These are phyloP conservation scores for Lethocerus indicus DNA, from an alignment of 1,140 invertebrate genomes.

Conservation along the genomic window DNA sequence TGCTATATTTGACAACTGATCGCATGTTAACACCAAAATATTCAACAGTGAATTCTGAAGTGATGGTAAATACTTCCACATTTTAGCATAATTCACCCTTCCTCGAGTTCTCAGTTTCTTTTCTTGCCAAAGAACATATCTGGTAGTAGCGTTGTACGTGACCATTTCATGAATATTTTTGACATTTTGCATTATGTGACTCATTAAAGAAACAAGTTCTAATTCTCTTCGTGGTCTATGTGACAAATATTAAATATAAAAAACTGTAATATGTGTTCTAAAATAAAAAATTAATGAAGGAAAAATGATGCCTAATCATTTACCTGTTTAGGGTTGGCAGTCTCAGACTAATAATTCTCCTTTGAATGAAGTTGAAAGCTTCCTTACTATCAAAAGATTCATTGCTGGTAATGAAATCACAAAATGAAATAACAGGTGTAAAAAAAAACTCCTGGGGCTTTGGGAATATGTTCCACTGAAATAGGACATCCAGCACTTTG, in stretches of 20 bases:
- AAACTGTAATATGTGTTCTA: neutral
- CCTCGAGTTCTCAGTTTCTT: neutral
- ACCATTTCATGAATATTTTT: neutral
- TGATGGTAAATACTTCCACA: neutral
- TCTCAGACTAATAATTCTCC: neutral
- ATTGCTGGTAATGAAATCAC: no score
- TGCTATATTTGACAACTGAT: neutral
- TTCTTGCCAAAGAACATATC: neutral
- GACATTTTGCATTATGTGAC: neutral
- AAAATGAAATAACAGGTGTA: no score
- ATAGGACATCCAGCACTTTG: no score
- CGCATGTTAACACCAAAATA: neutral
- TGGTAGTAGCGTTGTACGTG: neutral
- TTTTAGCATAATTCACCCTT: neutral
- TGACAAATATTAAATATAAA: neutral
- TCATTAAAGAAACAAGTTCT: neutral
- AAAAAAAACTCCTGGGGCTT: no score
- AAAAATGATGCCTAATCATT: no score
- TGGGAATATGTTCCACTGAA: no score
- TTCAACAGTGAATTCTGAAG: neutral
- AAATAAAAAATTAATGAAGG: neutral
- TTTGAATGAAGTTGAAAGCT: neutral
- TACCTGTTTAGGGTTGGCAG: neutral
- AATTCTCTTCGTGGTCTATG: constrained; percentile 1
- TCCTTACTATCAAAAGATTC: no score